Evolutionary conservation across 2,888 invertebrate genomes (phyloP), one percentile per base, ranked within the genome.

Genomic region (Synergus itoensis): DNA sequence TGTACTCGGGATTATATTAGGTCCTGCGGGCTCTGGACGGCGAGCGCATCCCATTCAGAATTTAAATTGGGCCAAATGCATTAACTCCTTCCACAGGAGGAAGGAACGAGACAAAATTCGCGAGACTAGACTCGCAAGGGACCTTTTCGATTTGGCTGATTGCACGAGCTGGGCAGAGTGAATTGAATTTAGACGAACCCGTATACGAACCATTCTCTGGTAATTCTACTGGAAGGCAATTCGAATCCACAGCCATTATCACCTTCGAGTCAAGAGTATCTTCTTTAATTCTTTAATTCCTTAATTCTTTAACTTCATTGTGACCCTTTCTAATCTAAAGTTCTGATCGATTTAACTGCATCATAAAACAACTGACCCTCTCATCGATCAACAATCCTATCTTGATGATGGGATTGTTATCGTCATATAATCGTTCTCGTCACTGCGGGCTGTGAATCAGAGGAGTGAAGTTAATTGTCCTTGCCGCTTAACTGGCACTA

Each of bases 31-130:
- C 85, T 85, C 81, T 82, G 82, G 82, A 79, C 82, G 21, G 80
- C 82, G 21, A 18, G 81, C 77, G 79, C 81, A 81, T 85, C 87
- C 83, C 85, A 83, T 80, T 79, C 81, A 84, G 88, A 89, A 89
- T 89, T 89, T 88, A 88, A 88, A 89, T 89, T 88, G 85, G 82
- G 80, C 83, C 82, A 83, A 87, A 88, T 89, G 86, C 85, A 87
- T 86, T 87, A 85, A 82, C 82, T 53, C 73, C 48, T 48, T 53
- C 73, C 79, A 81, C 79, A 84, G 86, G 87, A 89, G 83, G 84
- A 86, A 85, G 85, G 83, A 86, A 85, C 67, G 84, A 84, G 86
- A 88, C 84, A 86, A 86, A 86, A 87, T 79, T 83, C 48, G 73
- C 45, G 48, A 73, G 53, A 73, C 21, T 36, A n/a, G 64, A 65